Base-by-base conservation (phyloP, 2,888 invertebrate genomes). In the Cylloceria caligata region DNA sequence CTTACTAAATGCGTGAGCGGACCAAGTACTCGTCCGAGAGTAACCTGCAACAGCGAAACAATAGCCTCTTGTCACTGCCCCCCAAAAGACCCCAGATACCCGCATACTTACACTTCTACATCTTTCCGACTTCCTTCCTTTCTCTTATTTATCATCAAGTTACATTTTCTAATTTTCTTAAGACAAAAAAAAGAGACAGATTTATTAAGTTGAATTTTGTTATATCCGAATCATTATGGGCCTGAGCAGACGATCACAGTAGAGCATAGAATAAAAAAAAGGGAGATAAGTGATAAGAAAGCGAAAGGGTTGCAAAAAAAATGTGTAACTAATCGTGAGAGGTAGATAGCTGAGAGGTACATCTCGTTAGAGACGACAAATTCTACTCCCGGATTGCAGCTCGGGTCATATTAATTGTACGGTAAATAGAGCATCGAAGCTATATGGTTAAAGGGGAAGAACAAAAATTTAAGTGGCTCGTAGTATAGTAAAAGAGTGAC, bases 1-100 rank as follows among this genome's bases (percentile, higher is more conserved):
- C 92, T 92, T 92, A 92, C 92, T 92, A 92, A 92, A 92, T 92
- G 90, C 92, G 92, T 91, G 92, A 89, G 91, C 92, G 92, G 90
- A 92, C 89, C 91, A 91, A 92, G 92, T 92, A 92, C 91, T 92
- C 92, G 91, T 92, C 92, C 91, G 91, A 89, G 90, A 92, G 92
- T 92, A 92, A 92, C 92, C 92, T 92, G 92, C 91, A 92, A 92
- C 92, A 92, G 89, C 91, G 89, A 92, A 92, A 92, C 87, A 92
- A 92, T 84, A 91, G 88, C 90, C 90, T 90, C 81, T 81, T 81
- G 90, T 90, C 90, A 91, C 91, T 90, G 90, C 86, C 85, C 89
- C 88, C 89, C 88, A 82, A 77, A 71, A 13, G 57, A 57, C 42
- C 30, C 55, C 45, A 55, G 24, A 68, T 49, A 80, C 77, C 67